Base-by-base conservation (phyloP, 2,888 invertebrate species). In the Cephus sareptanus region DNA sequence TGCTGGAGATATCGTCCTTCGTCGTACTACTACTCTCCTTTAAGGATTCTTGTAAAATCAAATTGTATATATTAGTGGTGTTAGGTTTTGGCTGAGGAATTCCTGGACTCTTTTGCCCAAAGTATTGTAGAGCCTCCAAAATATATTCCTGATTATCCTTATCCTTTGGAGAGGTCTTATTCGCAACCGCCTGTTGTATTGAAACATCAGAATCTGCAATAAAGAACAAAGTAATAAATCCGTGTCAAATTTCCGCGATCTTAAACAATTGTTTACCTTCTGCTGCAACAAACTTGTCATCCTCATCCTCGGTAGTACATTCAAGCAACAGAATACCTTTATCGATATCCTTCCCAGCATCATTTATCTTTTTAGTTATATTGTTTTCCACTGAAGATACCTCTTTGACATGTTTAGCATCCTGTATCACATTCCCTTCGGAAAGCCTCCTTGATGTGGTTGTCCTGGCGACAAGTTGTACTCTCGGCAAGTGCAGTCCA, bases 401-500 rank as follows among this genome's bases (percentile, higher is more conserved):
- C 56, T 56, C 56, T 56, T 56, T 56, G 23, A 9, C 23, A 56
- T 56, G 23, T 2, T 56, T 56, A 56, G 9, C 56, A 15, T 40
- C 15, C 0, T 40, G 40, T 23, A 40, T 6, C 6, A 4, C 40
- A 15, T 56, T 56, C 56, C 56, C 56, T 56, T 56, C 56, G 6
- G 9, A 23, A 56, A 56, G 23, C 56, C 23, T 56, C 9, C 23
- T 56, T 2, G 56, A 56, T 9, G 23, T 56, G 56, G 56, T 56
- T 56, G 56, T 56, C 56, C 56, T 23, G 56, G 56, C 56, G 56
- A 56, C 56, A 56, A 80, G 71, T 70, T 76, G 75, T 70, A 80
- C 79, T 35, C 70, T 79, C 76, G 81, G 77, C n/a, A 70, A 70
- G 23, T 15, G 33, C 35, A 23, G 77, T 3, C 40, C 74, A 34